Evolutionary conservation across 2,888 invertebrate species (phyloP).

Genomic region (Catotricha subobsoleta): DNA sequence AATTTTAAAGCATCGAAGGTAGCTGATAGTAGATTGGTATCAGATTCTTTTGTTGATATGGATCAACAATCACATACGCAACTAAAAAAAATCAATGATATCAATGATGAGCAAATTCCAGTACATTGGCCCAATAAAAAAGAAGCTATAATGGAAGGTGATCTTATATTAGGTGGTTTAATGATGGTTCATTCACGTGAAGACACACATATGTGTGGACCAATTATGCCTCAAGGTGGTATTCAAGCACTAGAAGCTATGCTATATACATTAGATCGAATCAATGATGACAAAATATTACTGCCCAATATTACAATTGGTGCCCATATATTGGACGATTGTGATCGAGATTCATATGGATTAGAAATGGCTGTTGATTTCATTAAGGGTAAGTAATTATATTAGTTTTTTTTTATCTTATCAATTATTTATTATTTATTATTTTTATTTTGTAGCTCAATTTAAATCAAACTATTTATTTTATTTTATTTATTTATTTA

Average conservation of each 20-base stretch:
- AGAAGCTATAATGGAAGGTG: constrained; percentile 65
- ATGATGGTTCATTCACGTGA: constrained; percentile 87
- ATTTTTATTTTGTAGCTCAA: too few species aligned
- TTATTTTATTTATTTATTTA: too few species aligned
- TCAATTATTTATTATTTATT: too few species aligned
- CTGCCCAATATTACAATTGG: constrained; percentile 59
- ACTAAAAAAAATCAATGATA: not conserved
- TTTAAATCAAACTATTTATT: too few species aligned
- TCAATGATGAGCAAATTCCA: constrained; percentile 6
- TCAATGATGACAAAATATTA: constrained; percentile 36
- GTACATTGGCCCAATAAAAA: constrained; percentile 55
- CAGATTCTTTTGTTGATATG: not conserved
- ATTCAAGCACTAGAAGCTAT: constrained; percentile 73
- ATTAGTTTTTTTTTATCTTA: too few species aligned
- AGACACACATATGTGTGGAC: constrained; percentile 62
- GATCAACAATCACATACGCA: too few species aligned
- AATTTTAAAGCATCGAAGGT: not conserved
- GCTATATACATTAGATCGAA: constrained; percentile 67
- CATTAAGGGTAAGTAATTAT: constrained; percentile 74
- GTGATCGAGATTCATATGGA: constrained; percentile 82
- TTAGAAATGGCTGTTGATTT: constrained; percentile 85
- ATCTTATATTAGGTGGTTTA: constrained; percentile 66
- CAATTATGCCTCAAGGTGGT: constrained; percentile 78
- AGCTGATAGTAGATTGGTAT: not conserved
- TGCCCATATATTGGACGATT: constrained; percentile 76